Percentiles rank a stretch among this genome's conserved stretches.
Conservation (phyloP, 2,113 vertebrate species). For the Sphaerodactylus townsendi region DNA sequence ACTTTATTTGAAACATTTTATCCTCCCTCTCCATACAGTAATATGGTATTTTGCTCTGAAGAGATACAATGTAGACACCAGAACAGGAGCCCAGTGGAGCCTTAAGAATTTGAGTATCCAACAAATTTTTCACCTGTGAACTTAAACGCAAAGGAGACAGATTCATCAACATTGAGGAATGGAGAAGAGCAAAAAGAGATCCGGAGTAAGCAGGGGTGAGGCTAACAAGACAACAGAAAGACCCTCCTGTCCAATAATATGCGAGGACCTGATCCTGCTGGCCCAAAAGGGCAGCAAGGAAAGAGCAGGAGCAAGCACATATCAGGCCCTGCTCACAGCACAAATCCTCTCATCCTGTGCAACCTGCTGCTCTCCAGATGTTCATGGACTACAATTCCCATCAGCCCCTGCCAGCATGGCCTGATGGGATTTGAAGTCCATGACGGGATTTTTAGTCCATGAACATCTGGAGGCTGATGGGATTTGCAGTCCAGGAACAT, state of each 20-base stretch:
- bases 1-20: too few species aligned
- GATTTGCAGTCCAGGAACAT: neutral
- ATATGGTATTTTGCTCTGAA: neutral
- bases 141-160: neutral
- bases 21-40: too few species aligned
- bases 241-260: neutral
- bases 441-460: neutral
- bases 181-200: neutral
- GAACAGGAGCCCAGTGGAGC: too few species aligned
- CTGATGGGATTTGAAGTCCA: too few species aligned
- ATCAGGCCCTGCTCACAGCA: too few species aligned
- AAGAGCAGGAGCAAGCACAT: neutral
- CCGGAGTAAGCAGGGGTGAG: neutral
- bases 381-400: too few species aligned
- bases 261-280: neutral
- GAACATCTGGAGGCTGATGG: too few species aligned
- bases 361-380: too few species aligned
- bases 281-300: neutral
- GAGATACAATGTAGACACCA: neutral
- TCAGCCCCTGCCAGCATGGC: too few species aligned
- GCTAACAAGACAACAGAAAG: neutral
- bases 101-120: too few species aligned
- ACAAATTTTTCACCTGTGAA: neutral
- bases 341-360: neutral
- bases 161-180: neutral